Conservation (phyloP, 2,888 invertebrate species). For the Heteropelma amictum region DNA sequence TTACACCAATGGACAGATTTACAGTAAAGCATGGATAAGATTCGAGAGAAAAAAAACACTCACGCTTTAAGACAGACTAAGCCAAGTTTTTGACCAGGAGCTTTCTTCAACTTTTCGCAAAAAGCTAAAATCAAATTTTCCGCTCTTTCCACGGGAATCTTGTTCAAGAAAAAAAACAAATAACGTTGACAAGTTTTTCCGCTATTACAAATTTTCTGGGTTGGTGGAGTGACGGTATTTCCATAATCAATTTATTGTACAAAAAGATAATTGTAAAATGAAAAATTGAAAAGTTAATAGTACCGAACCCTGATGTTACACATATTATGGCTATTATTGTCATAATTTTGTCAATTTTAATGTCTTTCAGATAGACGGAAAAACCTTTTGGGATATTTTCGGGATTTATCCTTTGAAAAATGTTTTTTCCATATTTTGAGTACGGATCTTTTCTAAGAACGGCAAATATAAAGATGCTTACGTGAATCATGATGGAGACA, state of each 20-base stretch:
- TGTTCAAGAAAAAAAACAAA: not conserved
- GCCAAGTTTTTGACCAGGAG: conserved; percentile 89
- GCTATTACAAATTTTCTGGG: not conserved
- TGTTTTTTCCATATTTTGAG: not conserved
- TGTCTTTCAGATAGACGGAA: too few relatives aligned
- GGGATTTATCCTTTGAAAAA: not conserved
- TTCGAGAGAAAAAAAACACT: conserved; percentile 75
- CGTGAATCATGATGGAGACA: conserved; percentile 95
- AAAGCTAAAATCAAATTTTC: conserved; percentile 94
- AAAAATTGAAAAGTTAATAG: too few relatives aligned
- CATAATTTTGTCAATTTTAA: too few relatives aligned
- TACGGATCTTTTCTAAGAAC: not conserved
- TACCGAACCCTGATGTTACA: too few relatives aligned
- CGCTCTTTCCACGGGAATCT: conserved; percentile 91
- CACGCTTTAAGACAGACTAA: conserved; percentile 91
- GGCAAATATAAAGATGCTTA: conserved; percentile 75
- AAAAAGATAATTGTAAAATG: too few relatives aligned
- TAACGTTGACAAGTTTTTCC: not conserved
- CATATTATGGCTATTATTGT: too few relatives aligned
- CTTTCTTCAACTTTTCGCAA: conserved; percentile 94
- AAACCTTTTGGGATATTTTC: too few relatives aligned
- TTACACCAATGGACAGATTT: too few relatives aligned
- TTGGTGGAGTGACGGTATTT: too few relatives aligned
- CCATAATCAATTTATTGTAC: too few relatives aligned
- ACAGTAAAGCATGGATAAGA: too few relatives aligned